phyloP scores from a whole-genome alignment of 1,140 invertebrate genomes.

The Sarcophaga bullata region DNA sequence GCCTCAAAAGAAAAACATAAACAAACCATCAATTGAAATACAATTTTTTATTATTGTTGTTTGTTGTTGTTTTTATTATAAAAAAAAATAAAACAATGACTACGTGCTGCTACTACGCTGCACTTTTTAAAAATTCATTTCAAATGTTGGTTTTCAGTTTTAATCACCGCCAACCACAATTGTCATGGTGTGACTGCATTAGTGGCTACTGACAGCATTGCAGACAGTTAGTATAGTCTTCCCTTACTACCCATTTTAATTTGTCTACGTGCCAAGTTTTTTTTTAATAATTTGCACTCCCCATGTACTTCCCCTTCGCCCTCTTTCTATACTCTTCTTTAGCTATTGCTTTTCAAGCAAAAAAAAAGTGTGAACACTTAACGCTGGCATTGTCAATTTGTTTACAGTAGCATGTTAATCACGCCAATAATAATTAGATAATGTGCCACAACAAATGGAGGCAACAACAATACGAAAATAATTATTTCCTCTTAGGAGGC shows the following conservation, averaged over 20 bases:
- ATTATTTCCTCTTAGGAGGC: background rate
- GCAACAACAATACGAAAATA: background rate
- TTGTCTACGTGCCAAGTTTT: conserved; percentile 17
- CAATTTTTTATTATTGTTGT: too few species aligned
- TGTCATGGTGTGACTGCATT: background rate
- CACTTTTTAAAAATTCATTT: background rate
- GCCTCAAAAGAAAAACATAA: background rate
- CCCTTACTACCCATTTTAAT: background rate
- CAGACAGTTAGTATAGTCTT: background rate
- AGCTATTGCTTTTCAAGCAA: background rate
- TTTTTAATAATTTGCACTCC: background rate
- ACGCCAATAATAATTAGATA: conserved; percentile 4
- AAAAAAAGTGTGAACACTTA: background rate
- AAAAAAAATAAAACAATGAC: background rate
- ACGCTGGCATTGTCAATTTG: background rate
- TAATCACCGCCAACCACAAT: too few species aligned
- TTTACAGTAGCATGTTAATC: background rate
- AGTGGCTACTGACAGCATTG: background rate
- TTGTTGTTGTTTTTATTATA: too few species aligned
- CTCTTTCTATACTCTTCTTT: background rate
- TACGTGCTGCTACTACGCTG: background rate
- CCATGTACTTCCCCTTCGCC: too few species aligned
- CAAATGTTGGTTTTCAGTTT: too few species aligned
- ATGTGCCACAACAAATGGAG: background rate
- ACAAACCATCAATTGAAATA: background rate